Evolutionary conservation across 2,797 vertebrate species (phyloP).

Genomic region (Todus mexicanus): DNA sequence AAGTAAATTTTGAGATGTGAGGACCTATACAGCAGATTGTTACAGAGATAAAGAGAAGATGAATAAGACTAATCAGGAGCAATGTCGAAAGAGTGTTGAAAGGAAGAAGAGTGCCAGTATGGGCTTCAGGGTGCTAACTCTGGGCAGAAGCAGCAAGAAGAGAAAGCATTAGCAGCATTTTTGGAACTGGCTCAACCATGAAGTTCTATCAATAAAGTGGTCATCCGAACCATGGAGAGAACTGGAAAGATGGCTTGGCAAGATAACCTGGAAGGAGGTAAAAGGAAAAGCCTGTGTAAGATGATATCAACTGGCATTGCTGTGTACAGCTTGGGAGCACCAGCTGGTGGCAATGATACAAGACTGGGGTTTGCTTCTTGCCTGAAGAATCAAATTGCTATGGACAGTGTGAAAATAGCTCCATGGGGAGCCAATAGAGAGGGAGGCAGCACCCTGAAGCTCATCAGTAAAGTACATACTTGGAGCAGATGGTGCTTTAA

Average conservation of each 20-base stretch:
- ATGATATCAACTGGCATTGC: not conserved
- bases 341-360: not conserved
- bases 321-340: not conserved
- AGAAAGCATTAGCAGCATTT: not conserved
- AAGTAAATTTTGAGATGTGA: not conserved
- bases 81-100: not conserved
- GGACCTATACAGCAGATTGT: not conserved
- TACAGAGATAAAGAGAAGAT: not conserved
- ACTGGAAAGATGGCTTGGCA: not conserved
- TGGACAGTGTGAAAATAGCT: not conserved
- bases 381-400: not conserved
- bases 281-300: not conserved
- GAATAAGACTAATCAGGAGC: not conserved
- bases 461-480: accelerated
- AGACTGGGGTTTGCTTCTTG: not conserved
- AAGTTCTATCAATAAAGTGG: not conserved
- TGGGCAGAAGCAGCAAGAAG: not conserved
- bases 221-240: not conserved
- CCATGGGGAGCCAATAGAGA: no score
- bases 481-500: not conserved
- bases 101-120: not conserved
- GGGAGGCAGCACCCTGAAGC: not conserved
- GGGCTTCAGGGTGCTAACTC: not conserved
- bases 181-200: not conserved
- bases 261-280: not conserved